Base-by-base conservation (phyloP, 2,888 invertebrate species). In the Acanthoscelides obtectus region DNA sequence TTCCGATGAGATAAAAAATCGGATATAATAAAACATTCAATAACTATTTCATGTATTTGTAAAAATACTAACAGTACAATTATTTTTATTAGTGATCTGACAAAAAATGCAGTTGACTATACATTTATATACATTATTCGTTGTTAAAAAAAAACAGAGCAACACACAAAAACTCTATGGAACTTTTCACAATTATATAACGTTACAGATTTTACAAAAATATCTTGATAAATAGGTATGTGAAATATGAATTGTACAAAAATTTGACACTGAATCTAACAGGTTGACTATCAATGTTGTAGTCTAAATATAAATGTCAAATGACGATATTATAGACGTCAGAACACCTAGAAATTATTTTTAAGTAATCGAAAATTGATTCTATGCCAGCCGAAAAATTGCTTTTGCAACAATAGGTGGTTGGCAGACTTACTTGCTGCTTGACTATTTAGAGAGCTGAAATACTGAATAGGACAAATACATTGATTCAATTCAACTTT, bases 61-160 rank as follows among this genome's bases (percentile, higher is more conserved):
- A 80, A 80, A 80, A 80, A 80, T 79, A 79, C 78, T 80, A 79
- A 80, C 79, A 79, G 78, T 78, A 79, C 75, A 78, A 76, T 76
- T 75, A 77, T 75, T 76, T 76, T 77, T 78, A 80, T 78, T 80
- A 79, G 79, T 79, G 75, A 73, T 74, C 75, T 75, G 69, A 69
- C 20, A 75, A 78, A 78, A 80, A 80, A 80, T 80, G 80, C 79
- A 78, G 73, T 75, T 76, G 75, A 80, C 79, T 81, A 81, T 80
- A 81, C 81, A 82, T 79, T 78, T 82, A 82, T 82, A 77, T 81
- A 82, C 82, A 82, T 79, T 77, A 79, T 82, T 81, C 79, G 79
- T 81, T 81, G 81, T 82, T 81, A 81, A 66, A 66, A 63, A 63
- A 66, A 66, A 66, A 78, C 72, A 76, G 76, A 77, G 75, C 77